Base-by-base conservation (phyloP, 2,797 vertebrate genomes). In the Emys orbicularis region DNA sequence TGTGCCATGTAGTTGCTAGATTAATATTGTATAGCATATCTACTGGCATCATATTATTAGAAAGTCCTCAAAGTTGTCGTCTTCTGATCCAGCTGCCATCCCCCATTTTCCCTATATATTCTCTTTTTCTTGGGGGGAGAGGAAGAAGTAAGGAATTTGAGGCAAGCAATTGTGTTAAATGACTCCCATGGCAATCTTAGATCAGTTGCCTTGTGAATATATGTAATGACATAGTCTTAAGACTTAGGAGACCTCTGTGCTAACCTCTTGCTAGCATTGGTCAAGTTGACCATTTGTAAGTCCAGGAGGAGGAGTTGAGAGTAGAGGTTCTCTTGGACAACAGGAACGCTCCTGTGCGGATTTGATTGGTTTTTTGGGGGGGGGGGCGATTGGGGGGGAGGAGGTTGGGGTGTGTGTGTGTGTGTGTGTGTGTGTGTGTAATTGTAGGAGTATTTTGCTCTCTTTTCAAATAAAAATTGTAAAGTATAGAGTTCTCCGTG, bases 311-410 rank as follows among this genome's bases (percentile, higher is more conserved):
- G 9, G n/a, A 72, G 10, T 19, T 72, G 19, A 72, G 37, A 72
- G n/a, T 41, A 72, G 68, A 25, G 10, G n/a, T 11, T 72, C 21
- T 72, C 68, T 72, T 41, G 37, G 68, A 41, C 68, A 72, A 68
- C 11, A 23, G 19, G 5, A 23, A 21, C 5, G 37, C 5, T 41
- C 37, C 68, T 41, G 19, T 72, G 37, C n/a, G 6, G 19, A 72
- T 72, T 41, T 65, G 61, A 65, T 65, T 19, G 16, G 16, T 4
- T n/a, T n/a, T 65, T 44, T 44, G 6, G 44, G 44, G 6, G 44
- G 18, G 2, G 18, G 7, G 61, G 7, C 10, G 16, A 5, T 4
- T 3, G 3, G 5, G n/a, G 19, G 8, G n/a, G 18, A 10, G 4
- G 18, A 8, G 21, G 10, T 37, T 23, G 5, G 37, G 37, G 37